Percentiles rank a stretch among this genome's conserved stretches.
phyloP scores from a whole-genome alignment of 2,113 vertebrate genomes.

The Bufo bufo region DNA sequence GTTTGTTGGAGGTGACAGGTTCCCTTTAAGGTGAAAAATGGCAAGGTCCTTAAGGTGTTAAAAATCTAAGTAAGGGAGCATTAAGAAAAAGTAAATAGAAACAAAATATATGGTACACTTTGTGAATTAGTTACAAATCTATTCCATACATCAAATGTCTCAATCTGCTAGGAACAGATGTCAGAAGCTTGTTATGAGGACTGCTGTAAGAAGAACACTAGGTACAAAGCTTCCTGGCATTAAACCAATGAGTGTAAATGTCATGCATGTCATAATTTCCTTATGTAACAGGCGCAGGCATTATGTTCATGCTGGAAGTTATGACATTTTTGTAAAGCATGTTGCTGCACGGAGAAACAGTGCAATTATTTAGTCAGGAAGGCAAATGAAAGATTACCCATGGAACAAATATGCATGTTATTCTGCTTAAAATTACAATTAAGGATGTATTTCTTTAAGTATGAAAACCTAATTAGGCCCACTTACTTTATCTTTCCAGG shows the following conservation, averaged over 20 bases:
- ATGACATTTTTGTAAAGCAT: constrained; percentile 31
- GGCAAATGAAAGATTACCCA: not conserved
- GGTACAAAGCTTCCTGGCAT: constrained; percentile 53
- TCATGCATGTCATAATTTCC: constrained; percentile 48
- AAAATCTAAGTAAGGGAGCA: no score
- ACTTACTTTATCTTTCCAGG: not conserved
- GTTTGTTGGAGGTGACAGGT: no score
- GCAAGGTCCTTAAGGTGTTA: no score
- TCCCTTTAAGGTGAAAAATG: no score
- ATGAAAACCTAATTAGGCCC: not conserved
- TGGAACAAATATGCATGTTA: constrained; percentile 1
- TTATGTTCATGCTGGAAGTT: constrained; percentile 40
- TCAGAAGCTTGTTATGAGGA: constrained; percentile 24
- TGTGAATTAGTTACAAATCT: constrained; percentile 32
- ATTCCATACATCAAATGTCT: constrained; percentile 39
- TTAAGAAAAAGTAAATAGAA: constrained; percentile 44
- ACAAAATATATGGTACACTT: constrained; percentile 13
- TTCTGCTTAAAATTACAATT: constrained; percentile 4
- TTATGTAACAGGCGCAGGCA: constrained; percentile 46
- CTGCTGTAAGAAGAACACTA: constrained; percentile 18
- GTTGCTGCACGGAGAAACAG: constrained; percentile 24
- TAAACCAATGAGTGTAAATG: constrained; percentile 49
- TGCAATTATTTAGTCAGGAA: constrained; percentile 9
- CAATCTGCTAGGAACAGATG: constrained; percentile 51
- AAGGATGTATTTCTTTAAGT: not conserved